phyloP scores from a whole-genome alignment of 2,888 invertebrate genomes.

The Elmis aenea region DNA sequence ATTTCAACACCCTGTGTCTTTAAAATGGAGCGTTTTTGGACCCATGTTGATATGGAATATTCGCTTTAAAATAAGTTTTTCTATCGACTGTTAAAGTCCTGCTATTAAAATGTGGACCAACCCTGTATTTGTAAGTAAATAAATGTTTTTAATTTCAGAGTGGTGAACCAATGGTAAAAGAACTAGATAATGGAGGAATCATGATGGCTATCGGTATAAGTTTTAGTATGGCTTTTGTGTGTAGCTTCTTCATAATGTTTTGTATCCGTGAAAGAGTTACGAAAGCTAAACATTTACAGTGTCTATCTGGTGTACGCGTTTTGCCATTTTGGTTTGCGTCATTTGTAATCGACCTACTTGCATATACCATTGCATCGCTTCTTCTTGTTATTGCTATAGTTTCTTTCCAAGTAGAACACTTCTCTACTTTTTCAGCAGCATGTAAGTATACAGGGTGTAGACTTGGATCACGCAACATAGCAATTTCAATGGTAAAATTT shows the following conservation, averaged over 20 bases:
- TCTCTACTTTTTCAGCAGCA: constrained; percentile 49
- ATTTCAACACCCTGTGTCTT: too few species aligned
- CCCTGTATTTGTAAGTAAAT: too few species aligned
- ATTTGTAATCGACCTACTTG: constrained; percentile 62
- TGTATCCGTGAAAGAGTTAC: constrained; percentile 60
- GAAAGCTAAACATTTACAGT: constrained; percentile 66
- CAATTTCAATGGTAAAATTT: too few species aligned
- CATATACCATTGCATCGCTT: constrained; percentile 55
- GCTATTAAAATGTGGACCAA: too few species aligned
- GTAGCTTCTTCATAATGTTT: constrained; percentile 59
- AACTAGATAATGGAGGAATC: constrained; percentile 48
- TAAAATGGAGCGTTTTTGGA: too few species aligned
- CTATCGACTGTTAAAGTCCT: too few species aligned
- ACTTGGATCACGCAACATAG: too few species aligned
- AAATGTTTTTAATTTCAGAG: constrained; percentile 33
- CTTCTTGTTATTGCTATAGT: constrained; percentile 57
- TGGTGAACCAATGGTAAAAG: constrained; percentile 30
- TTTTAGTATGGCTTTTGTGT: constrained; percentile 67
- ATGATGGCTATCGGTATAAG: constrained; percentile 63
- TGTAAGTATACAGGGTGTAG: too few species aligned
- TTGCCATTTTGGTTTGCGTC: constrained; percentile 65
- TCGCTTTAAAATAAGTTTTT: too few species aligned
- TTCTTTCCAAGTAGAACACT: constrained; percentile 62
- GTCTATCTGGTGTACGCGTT: constrained; percentile 65
- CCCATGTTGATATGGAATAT: too few species aligned